These are phyloP conservation scores for Rhabditophanes sp. DNA, from an alignment of 2,888 invertebrate species.

Conservation along the genomic window DNA sequence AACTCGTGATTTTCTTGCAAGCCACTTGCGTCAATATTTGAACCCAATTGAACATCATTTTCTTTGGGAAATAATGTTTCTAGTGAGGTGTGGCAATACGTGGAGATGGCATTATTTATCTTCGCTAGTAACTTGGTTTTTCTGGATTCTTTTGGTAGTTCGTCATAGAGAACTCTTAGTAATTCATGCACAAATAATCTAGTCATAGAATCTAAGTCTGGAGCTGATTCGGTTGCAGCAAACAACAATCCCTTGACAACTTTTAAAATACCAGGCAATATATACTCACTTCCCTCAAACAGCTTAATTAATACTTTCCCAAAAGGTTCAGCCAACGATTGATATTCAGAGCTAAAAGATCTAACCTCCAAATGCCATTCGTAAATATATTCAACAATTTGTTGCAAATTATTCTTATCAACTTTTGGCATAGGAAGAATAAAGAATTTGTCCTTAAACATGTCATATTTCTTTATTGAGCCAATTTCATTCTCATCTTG, in stretches of 20 bases:
- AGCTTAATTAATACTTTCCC: conserved; percentile 19
- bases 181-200: conserved; percentile 29
- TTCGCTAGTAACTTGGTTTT: no score
- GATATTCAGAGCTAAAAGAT: conserved; percentile 29
- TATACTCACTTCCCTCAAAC: conserved; percentile 7
- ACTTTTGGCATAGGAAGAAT: conserved; percentile 8
- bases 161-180: conserved; percentile 15
- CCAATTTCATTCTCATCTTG: no score
- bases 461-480: conserved; percentile 13
- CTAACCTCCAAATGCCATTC: conserved; percentile 21
- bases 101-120: no score
- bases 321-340: conserved; percentile 18
- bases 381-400: conserved; percentile 13
- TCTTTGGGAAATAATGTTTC: no score
- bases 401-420: conserved; percentile 3
- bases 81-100: no score
- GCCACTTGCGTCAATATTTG: no score
- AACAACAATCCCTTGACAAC: conserved; percentile 9
- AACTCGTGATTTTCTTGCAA: no score
- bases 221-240: conserved; percentile 30
- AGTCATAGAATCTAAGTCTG: conserved; percentile 25
- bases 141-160: no score
- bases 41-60: no score
- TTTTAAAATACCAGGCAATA: conserved; percentile 6
- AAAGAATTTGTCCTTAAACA: conserved; percentile 1